A percentile compares a stretch with the other conserved stretches of the same genome.
phyloP scores from a whole-genome alignment of 2,888 invertebrate genomes.

The Pheosia tremula region DNA sequence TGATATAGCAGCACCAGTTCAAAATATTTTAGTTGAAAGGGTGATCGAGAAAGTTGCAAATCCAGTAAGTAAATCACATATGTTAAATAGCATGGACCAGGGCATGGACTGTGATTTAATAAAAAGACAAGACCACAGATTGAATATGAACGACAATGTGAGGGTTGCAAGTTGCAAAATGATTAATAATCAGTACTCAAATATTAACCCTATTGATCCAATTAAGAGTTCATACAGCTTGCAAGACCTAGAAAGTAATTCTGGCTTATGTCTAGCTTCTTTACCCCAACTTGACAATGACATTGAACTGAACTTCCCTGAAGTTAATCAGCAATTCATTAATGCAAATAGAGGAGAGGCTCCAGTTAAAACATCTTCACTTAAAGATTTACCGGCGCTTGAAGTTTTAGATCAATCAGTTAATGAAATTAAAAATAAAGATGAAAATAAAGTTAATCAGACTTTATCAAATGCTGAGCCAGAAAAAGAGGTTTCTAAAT shows the following conservation, averaged over 20 bases:
- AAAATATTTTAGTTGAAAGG: slow-evolving; percentile 68
- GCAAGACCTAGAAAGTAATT: slow-evolving; percentile 75
- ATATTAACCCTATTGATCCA: slow-evolving; percentile 46
- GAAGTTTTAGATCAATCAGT: slow-evolving; percentile 41
- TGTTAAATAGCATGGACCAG: slow-evolving; percentile 46
- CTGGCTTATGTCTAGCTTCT: slow-evolving; percentile 74
- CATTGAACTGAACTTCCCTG: slow-evolving; percentile 77
- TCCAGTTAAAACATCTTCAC: slow-evolving; percentile 29
- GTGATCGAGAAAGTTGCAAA: slow-evolving; percentile 77
- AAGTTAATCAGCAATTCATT: slow-evolving; percentile 80
- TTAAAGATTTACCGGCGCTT: slow-evolving; percentile 50
- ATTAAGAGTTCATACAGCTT: slow-evolving; percentile 67
- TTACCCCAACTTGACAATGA: slow-evolving; percentile 77
- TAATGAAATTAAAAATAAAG: slow-evolving; percentile 25
- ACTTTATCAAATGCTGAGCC: slow-evolving; percentile 35
- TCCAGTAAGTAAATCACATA: slow-evolving; percentile 57
- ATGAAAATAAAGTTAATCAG: slow-evolving; percentile 27
- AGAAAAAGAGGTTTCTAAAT: slow-evolving; percentile 63
- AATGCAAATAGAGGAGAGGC: slow-evolving; percentile 73
- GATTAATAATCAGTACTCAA: slow-evolving; percentile 60
- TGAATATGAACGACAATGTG: slow-evolving; percentile 41
- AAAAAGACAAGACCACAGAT: slow-evolving; percentile 43
- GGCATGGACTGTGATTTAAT: slow-evolving; percentile 46
- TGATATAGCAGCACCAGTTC: slow-evolving; percentile 69
- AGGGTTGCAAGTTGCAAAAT: slow-evolving; percentile 70